A percentile compares a stretch with the other conserved stretches of the same genome.
Evolutionary conservation across 2,113 vertebrate genomes (phyloP).

Genomic region (Acrocephalus kingi): DNA sequence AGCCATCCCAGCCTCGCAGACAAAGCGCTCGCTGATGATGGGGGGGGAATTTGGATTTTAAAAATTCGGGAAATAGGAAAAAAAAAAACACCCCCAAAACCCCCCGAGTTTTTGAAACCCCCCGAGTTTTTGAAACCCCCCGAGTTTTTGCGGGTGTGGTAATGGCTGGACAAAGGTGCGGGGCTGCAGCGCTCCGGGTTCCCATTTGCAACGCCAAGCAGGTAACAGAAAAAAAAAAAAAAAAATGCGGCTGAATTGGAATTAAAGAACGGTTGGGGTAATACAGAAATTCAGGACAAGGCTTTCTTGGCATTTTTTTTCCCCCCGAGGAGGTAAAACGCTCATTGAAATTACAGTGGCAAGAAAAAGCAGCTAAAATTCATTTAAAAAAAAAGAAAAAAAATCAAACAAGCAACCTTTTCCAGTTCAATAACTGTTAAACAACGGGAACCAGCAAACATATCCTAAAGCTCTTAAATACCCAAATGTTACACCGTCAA

Average conservation of each 20-base stretch:
- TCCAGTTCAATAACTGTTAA: background rate
- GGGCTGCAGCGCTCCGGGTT: background rate
- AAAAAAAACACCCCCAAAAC: background rate
- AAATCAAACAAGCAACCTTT: background rate
- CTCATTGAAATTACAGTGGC: conserved; percentile 23
- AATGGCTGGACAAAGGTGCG: background rate
- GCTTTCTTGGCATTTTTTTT: background rate
- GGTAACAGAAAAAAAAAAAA: background rate
- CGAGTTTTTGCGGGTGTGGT: background rate
- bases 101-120: too few species aligned
- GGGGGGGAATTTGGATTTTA: too few species aligned
- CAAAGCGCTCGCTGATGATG: background rate
- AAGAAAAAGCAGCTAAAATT: background rate
- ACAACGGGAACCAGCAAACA: background rate
- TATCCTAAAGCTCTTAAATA: background rate
- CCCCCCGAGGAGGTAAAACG: background rate
- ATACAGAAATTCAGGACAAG: background rate
- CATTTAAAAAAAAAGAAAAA: background rate
- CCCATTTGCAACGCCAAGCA: background rate
- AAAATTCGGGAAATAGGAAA: too few species aligned
- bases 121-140: too few species aligned
- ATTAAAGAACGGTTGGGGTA: background rate
- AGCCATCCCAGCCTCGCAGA: background rate
- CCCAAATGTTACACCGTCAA: background rate
- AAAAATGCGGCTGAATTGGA: background rate